phyloP scores from a whole-genome alignment of 2,113 vertebrate genomes.

The Neoarius graeffei region DNA sequence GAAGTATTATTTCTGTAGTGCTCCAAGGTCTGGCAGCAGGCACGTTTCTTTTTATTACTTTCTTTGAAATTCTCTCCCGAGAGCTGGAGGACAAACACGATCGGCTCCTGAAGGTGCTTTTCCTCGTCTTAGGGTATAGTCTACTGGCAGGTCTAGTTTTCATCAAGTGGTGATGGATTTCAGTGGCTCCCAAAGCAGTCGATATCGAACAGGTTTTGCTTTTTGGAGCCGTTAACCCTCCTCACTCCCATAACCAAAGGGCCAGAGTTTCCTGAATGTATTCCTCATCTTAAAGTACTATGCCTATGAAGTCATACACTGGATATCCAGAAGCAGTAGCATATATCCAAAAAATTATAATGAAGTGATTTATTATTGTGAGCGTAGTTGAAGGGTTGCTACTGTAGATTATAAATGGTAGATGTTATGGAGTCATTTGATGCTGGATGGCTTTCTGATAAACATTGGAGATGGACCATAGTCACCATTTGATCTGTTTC shows the following conservation, averaged over 20 bases:
- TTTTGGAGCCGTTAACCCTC: not conserved
- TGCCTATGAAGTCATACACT: not conserved
- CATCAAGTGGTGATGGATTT: constrained; percentile 80
- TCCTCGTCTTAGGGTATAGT: constrained; percentile 83
- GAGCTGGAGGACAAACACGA: constrained; percentile 88
- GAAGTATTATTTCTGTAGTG: constrained; percentile 76
- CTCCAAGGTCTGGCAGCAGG: constrained; percentile 86
- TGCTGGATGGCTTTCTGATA: not conserved
- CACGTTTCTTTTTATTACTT: constrained; percentile 90
- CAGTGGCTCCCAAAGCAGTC: not conserved
- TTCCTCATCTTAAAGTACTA: not conserved
- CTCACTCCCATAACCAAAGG: constrained; percentile 23
- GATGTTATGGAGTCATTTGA: constrained; percentile 15
- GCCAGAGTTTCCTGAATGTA: not conserved
- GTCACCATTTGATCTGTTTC: not conserved
- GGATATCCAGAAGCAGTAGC: not conserved
- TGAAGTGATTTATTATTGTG: constrained; percentile 14
- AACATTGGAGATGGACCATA: not conserved
- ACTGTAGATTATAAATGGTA: not conserved
- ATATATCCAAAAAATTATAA: constrained; percentile 1
- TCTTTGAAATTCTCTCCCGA: constrained; percentile 87
- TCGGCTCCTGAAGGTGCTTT: constrained; percentile 88
- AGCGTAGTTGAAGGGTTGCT: not conserved
- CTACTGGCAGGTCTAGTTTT: constrained; percentile 80
- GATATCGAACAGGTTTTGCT: not conserved